Conservation (phyloP, 2,888 invertebrate species). For the Cyrtodaria siliqua region DNA sequence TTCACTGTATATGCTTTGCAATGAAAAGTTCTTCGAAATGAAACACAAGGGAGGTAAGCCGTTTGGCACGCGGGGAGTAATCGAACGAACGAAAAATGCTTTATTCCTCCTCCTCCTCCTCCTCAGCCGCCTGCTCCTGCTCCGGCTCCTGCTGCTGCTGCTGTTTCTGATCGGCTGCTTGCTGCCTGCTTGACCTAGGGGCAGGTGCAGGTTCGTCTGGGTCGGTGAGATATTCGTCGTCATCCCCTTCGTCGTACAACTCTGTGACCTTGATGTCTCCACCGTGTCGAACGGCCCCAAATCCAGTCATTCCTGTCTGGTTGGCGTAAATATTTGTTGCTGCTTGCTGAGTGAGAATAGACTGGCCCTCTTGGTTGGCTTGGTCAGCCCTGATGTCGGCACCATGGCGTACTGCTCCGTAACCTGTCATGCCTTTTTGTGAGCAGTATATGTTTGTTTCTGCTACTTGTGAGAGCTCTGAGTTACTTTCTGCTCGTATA, state of each 20-base stretch:
- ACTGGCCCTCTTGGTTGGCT: constrained; percentile 76
- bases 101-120: constrained; percentile 35
- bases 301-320: constrained; percentile 82
- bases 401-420: constrained; percentile 82
- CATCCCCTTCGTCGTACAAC: constrained; percentile 76
- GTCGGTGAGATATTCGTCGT: constrained; percentile 52
- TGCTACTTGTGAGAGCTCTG: constrained; percentile 80
- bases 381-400: constrained; percentile 84
- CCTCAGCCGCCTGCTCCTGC: constrained; percentile 8
- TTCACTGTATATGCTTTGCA: background rate
- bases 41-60: constrained; percentile 23
- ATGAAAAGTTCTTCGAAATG: background rate
- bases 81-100: constrained; percentile 6
- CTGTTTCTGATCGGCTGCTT: constrained; percentile 11
- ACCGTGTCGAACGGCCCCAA: constrained; percentile 81
- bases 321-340: constrained; percentile 84
- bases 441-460: constrained; percentile 82
- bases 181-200: constrained; percentile 15
- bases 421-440: constrained; percentile 62
- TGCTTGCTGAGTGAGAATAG: constrained; percentile 82
- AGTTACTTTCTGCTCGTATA: constrained; percentile 74
- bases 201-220: constrained; percentile 46
- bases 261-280: constrained; percentile 84
- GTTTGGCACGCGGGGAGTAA: constrained; percentile 3
- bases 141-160: constrained; percentile 7